phyloP scores from a whole-genome alignment of 2,797 vertebrate genomes.

The Poecilia picta region DNA sequence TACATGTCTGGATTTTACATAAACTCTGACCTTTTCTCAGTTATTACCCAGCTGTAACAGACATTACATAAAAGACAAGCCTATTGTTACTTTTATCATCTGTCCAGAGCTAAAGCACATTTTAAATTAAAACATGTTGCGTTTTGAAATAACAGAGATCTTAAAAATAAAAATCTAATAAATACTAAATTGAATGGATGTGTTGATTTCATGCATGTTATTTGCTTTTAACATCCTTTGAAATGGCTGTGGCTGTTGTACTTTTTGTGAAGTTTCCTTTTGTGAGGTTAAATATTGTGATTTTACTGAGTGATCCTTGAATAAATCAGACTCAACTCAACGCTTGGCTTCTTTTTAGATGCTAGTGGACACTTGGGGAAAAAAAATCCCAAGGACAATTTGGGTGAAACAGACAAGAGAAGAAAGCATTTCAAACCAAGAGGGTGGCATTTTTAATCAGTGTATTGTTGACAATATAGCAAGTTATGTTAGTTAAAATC shows the following conservation, averaged over 20 bases:
- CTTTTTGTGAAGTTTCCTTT: not conserved
- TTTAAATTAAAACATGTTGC: not conserved
- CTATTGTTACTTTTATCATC: not conserved
- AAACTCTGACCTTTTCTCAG: not conserved
- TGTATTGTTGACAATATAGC: slow-evolving; percentile 73
- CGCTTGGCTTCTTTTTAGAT: not conserved
- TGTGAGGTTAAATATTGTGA: not conserved
- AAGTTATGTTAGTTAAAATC: slow-evolving; percentile 78
- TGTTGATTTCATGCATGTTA: not conserved
- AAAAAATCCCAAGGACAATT: not conserved
- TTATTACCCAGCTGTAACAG: not conserved
- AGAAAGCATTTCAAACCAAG: slow-evolving; percentile 63
- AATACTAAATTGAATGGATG: not conserved
- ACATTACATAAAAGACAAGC: not conserved
- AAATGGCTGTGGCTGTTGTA: not conserved
- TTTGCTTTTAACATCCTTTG: not conserved
- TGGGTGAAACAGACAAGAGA: slow-evolving; percentile 7
- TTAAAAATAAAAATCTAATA: slow-evolving; percentile 8
- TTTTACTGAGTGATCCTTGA: not conserved
- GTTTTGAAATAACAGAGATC: not conserved
- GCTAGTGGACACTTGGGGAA: not conserved
- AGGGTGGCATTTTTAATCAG: slow-evolving; percentile 78
- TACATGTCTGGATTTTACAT: not conserved
- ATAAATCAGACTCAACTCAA: not conserved
- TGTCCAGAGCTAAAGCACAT: not conserved